These are phyloP conservation scores for Plagodis pulveraria DNA, from an alignment of 2,888 invertebrate genomes.

Conservation along the genomic window DNA sequence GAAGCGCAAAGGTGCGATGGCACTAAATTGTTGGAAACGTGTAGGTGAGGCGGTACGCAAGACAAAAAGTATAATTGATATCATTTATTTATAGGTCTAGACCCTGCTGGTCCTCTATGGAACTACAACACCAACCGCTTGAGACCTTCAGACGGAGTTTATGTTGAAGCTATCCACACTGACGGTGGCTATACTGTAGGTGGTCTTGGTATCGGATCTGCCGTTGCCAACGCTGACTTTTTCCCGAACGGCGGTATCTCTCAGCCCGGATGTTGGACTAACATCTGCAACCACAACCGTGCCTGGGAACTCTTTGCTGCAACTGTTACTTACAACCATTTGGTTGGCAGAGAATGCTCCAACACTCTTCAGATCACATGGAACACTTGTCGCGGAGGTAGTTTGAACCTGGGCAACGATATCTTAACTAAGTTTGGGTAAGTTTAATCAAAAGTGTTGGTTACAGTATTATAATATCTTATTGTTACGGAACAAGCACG, in stretches of 20 bases:
- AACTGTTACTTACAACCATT: constrained; percentile 53
- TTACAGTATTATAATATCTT: no score
- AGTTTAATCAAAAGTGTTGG: no score
- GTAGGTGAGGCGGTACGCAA: no score
- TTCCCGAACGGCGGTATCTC: constrained; percentile 82
- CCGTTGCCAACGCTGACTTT: constrained; percentile 82
- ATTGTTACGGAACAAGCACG: no score
- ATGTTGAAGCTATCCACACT: constrained; percentile 68
- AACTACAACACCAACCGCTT: constrained; percentile 44
- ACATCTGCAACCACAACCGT: constrained; percentile 60
- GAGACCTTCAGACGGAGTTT: constrained; percentile 59
- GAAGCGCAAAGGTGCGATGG: no score
- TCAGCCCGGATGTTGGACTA: constrained; percentile 58
- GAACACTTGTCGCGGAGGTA: constrained; percentile 53
- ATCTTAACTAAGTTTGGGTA: no score
- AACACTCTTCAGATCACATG: constrained; percentile 46
- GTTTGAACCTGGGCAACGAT: constrained; percentile 58
- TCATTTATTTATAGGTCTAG: constrained; percentile 47
- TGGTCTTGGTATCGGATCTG: constrained; percentile 67
- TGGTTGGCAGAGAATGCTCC: constrained; percentile 50
- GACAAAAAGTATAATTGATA: no score
- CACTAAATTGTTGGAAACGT: no score
- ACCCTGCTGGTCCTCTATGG: constrained; percentile 63
- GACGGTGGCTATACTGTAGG: constrained; percentile 69
- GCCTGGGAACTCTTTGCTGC: constrained; percentile 60